Percentiles rank a stretch among this genome's conserved stretches.
Evolutionary conservation across 2,797 vertebrate species (phyloP).

Genomic region (Bovichtus diacanthus): DNA sequence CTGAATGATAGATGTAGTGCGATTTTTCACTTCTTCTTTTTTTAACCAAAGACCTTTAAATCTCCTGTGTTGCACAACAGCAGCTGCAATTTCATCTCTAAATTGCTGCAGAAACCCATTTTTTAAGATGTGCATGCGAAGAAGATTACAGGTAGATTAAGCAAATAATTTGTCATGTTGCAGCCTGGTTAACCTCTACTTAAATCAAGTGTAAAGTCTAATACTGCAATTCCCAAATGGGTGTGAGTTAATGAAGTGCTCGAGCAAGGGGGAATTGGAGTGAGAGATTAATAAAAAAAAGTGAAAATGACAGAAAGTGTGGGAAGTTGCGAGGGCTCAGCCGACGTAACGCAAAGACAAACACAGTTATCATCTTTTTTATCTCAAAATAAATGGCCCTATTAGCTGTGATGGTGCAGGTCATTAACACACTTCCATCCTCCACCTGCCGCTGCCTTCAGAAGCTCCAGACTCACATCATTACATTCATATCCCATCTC

Average conservation of each 20-base stretch:
- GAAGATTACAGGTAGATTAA: slow-evolving; percentile 9
- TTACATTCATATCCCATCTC: slow-evolving; percentile 58
- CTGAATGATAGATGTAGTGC: not conserved
- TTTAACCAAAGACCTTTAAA: not conserved
- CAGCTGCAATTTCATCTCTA: not conserved
- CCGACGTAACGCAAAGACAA: slow-evolving; percentile 27
- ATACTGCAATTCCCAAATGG: slow-evolving; percentile 3
- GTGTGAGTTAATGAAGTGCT: slow-evolving; percentile 26
- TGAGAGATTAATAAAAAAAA: not conserved
- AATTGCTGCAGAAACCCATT: not conserved
- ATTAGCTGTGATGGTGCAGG: slow-evolving; percentile 52
- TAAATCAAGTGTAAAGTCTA: slow-evolving; percentile 22
- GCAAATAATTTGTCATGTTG: not conserved
- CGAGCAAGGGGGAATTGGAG: not conserved
- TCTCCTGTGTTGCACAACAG: not conserved
- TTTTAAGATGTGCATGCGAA: not conserved
- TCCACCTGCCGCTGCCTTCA: slow-evolving; percentile 54
- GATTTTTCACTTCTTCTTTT: too few relatives aligned
- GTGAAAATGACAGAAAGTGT: slow-evolving; percentile 12
- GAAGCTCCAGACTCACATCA: slow-evolving; percentile 60
- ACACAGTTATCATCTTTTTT: slow-evolving; percentile 47
- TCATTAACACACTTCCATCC: slow-evolving; percentile 59
- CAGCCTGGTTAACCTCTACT: slow-evolving; percentile 28
- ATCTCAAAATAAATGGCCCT: slow-evolving; percentile 38
- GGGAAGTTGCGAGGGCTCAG: slow-evolving; percentile 7